Conservation (phyloP, 2,113 vertebrate species). For the Phrynosoma platyrhinos region DNA sequence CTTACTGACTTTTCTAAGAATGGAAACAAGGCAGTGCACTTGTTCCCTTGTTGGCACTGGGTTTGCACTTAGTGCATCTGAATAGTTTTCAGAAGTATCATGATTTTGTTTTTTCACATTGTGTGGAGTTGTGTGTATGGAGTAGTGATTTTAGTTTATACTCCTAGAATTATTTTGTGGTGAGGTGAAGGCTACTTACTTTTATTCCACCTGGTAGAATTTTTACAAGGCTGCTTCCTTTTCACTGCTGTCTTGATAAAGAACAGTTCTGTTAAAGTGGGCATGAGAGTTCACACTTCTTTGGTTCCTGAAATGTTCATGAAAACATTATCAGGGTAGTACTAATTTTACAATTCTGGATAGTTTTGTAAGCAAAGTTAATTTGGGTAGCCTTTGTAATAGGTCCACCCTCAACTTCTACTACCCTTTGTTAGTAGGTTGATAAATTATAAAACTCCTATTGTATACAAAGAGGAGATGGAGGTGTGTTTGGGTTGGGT, state of each 20-base stretch:
- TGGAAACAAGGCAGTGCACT: neutral
- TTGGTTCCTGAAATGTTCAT: neutral
- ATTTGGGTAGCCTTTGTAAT: too few relatives aligned
- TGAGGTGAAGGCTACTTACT: neutral
- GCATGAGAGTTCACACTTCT: neutral
- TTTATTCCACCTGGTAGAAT: neutral
- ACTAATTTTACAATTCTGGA: too few relatives aligned
- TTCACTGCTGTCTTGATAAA: neutral
- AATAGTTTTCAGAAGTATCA: neutral
- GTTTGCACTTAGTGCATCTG: neutral
- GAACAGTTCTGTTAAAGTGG: too few relatives aligned
- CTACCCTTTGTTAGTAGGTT: too few relatives aligned
- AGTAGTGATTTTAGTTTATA: neutral
- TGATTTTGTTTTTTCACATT: neutral
- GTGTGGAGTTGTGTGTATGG: neutral
- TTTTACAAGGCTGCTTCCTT: neutral
- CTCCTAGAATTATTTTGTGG: neutral
- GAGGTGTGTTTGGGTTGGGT: too few relatives aligned
- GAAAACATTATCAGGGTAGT: neutral
- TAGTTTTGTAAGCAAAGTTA: too few relatives aligned
- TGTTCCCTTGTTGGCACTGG: neutral
- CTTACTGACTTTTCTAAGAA: neutral
- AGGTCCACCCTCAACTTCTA: too few relatives aligned
- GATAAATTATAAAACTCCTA: too few relatives aligned
- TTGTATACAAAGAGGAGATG: too few relatives aligned